Conservation (phyloP, 2,888 invertebrate genomes). For the Hypsopygia costalis region DNA sequence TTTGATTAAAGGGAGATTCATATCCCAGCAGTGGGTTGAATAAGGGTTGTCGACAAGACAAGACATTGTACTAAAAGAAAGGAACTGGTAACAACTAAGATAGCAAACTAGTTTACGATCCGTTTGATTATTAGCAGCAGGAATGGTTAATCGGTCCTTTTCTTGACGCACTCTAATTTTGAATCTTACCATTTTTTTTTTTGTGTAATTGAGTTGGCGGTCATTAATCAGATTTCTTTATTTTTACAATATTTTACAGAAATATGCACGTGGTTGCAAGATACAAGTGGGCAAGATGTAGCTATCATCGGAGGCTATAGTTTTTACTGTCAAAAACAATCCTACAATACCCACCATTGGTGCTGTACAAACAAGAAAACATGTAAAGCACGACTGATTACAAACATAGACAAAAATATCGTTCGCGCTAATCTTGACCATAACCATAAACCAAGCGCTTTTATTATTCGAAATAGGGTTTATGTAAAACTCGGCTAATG, state of each 20-base stretch:
- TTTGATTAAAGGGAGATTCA: too few relatives aligned
- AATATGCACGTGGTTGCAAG: constrained; percentile 9
- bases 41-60: too few relatives aligned
- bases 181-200: too few relatives aligned
- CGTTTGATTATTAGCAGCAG: too few relatives aligned
- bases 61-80: too few relatives aligned
- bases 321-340: constrained; percentile 17
- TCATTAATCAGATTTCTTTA: too few relatives aligned
- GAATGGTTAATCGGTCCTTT: too few relatives aligned
- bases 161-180: too few relatives aligned
- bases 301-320: constrained; percentile 27
- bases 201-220: too few relatives aligned
- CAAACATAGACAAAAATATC: constrained; percentile 9
- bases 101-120: too few relatives aligned
- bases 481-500: constrained; percentile 16
- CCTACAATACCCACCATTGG: constrained; percentile 14
- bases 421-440: constrained; percentile 9
- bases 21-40: too few relatives aligned
- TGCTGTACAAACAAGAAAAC: constrained; percentile 14
- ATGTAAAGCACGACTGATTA: constrained; percentile 18
- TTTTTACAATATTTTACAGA: constrained; percentile 11
- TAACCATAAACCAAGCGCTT: neutral
- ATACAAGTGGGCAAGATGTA: constrained; percentile 19
- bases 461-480: constrained; percentile 13
- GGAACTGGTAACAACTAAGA: too few relatives aligned